Percentiles rank a stretch among this genome's conserved stretches.
phyloP scores from a whole-genome alignment of 2,113 vertebrate species.

The Butorides virescens region DNA sequence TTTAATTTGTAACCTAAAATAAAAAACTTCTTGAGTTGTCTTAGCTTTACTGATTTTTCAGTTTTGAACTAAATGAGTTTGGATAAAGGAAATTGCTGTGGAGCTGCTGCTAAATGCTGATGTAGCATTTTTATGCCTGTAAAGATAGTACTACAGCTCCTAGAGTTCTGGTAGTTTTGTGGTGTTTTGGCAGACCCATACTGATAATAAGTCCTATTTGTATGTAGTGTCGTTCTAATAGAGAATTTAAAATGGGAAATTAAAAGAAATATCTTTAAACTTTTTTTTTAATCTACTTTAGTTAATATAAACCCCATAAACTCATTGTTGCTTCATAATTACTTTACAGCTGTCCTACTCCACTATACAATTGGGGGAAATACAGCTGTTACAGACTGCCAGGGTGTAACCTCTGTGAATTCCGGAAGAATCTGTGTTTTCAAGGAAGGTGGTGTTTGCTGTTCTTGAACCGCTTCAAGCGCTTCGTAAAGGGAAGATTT shows the following conservation, averaged over 20 bases:
- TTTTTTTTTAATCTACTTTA: background rate
- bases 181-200: background rate
- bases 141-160: background rate
- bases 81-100: background rate
- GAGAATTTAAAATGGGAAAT: background rate
- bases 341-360: background rate
- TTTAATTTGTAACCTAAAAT: background rate
- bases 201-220: background rate
- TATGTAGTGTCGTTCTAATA: background rate
- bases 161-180: background rate
- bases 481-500: background rate
- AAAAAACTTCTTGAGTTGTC: background rate
- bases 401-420: background rate
- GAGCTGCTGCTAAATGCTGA: background rate
- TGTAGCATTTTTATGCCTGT: background rate
- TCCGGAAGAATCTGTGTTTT: slow-evolving; percentile 4
- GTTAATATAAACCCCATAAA: background rate
- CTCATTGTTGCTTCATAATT: background rate
- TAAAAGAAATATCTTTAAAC: background rate
- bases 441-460: background rate
- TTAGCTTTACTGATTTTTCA: background rate
- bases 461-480: background rate
- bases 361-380: background rate
- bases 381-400: background rate
- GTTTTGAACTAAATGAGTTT: background rate